A percentile compares a stretch with the other conserved stretches of the same genome.
These are phyloP conservation scores for Mya arenaria DNA, from an alignment of 1,140 invertebrate species.

Conservation along the genomic window DNA sequence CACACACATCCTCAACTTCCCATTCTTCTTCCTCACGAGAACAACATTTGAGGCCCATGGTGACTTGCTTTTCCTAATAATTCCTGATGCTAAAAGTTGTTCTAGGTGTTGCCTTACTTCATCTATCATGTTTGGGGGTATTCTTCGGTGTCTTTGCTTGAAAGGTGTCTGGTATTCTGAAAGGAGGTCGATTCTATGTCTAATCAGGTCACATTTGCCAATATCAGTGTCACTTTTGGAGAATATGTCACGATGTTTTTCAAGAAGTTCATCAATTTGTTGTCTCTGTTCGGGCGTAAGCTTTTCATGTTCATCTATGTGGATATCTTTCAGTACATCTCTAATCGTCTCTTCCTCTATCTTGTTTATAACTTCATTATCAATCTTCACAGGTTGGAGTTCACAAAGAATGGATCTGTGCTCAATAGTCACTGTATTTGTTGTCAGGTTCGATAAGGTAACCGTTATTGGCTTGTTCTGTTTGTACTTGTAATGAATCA, in stretches of 20 bases:
- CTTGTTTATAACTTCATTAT: slow-evolving; percentile 3
- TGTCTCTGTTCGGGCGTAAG: not conserved
- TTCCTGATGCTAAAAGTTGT: slow-evolving; percentile 31
- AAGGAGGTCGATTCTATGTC: slow-evolving; percentile 51
- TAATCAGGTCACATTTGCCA: slow-evolving; percentile 19
- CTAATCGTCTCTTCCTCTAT: not conserved
- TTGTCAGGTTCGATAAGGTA: slow-evolving; percentile 47
- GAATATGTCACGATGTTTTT: slow-evolving; percentile 24
- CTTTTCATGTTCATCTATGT: not conserved
- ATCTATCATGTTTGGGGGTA: slow-evolving; percentile 41
- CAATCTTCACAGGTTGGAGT: slow-evolving; percentile 49
- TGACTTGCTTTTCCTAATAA: slow-evolving; percentile 39
- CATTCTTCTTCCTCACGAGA: slow-evolving; percentile 37
- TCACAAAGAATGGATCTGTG: slow-evolving; percentile 56
- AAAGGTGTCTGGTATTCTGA: slow-evolving; percentile 45
- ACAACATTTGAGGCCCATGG: slow-evolving; percentile 47
- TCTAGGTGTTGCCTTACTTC: slow-evolving; percentile 49
- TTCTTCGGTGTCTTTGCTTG: slow-evolving; percentile 45
- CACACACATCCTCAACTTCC: slow-evolving; percentile 27
- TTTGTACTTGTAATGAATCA: slow-evolving; percentile 37
- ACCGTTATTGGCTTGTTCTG: slow-evolving; percentile 32
- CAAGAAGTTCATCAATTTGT: slow-evolving; percentile 4
- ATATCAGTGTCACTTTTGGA: slow-evolving; percentile 45
- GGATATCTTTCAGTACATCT: not conserved
- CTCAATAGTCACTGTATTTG: slow-evolving; percentile 34